A percentile compares a stretch with the other conserved stretches of the same genome.
Conservation (phyloP, 2,888 invertebrate species). For the Metellina segmentata region DNA sequence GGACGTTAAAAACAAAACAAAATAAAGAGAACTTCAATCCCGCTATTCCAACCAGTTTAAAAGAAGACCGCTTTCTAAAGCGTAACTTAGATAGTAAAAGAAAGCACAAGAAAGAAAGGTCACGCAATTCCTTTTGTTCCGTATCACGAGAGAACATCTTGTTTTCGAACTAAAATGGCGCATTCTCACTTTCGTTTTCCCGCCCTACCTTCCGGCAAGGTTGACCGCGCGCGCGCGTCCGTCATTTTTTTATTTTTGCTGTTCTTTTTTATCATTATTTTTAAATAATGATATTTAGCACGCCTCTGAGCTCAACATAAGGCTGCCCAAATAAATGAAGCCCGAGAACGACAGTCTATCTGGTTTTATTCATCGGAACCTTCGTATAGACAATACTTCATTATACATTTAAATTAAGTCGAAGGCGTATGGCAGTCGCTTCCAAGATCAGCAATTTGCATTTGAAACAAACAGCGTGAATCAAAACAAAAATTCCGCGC, state of each 20-base stretch:
- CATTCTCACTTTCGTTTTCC: constrained; percentile 46
- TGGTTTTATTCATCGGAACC: constrained; percentile 14
- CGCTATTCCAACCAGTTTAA: not conserved
- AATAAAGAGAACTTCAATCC: not conserved
- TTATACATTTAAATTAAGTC: constrained; percentile 27
- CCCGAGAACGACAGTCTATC: constrained; percentile 9
- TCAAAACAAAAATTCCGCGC: not conserved
- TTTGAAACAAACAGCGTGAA: not conserved
- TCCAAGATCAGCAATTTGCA: constrained; percentile 1
- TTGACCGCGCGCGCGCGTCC: constrained; percentile 29
- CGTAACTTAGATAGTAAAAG: constrained; percentile 20
- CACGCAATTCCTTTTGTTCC: constrained; percentile 33
- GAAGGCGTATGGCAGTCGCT: constrained; percentile 12
- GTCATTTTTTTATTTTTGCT: not conserved
- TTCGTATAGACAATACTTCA: constrained; percentile 37
- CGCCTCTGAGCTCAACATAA: not conserved
- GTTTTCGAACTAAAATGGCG: not conserved
- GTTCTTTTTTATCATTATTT: not conserved
- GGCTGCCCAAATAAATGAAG: constrained; percentile 11
- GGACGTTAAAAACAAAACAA: not conserved
- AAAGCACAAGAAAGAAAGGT: constrained; percentile 1
- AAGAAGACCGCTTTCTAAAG: constrained; percentile 3
- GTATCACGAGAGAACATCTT: constrained; percentile 14
- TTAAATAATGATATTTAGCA: constrained; percentile 32
- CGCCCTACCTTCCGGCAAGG: constrained; percentile 56